Percentiles rank a stretch among this genome's conserved stretches.
phyloP scores from a whole-genome alignment of 2,797 vertebrate genomes.

The Tokudaia muenninki region DNA sequence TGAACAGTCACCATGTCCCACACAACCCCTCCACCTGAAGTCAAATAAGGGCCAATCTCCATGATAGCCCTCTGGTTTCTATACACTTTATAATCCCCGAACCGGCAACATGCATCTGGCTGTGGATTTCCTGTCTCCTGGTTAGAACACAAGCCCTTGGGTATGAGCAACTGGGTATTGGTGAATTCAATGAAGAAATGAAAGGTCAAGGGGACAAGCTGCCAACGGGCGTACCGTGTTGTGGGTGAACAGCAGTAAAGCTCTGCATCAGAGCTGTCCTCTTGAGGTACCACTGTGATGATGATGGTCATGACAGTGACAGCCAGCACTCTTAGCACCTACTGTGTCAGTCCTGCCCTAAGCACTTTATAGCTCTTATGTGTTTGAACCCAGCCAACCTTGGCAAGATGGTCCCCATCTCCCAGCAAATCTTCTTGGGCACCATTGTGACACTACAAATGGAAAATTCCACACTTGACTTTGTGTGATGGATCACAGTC shows the following conservation, averaged over 20 bases:
- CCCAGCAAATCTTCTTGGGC: not conserved
- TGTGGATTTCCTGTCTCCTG: not conserved
- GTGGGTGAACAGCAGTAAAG: not conserved
- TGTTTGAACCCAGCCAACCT: too few species aligned
- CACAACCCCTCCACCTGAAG: rapidly evolving
- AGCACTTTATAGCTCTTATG: not conserved
- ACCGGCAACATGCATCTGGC: rapidly evolving
- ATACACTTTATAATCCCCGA: not conserved
- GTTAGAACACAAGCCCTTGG: not conserved
- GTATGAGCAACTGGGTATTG: rapidly evolving
- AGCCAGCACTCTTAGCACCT: not conserved
- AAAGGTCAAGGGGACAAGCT: not conserved
- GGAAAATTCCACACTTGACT: not conserved
- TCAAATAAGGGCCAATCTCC: not conserved
- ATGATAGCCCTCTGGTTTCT: rapidly evolving
- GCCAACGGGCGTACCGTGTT: not conserved
- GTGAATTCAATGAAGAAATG: not conserved
- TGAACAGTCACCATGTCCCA: too few species aligned
- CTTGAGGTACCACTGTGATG: rapidly evolving
- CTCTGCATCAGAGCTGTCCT: too few species aligned
- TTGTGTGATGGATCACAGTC: not conserved
- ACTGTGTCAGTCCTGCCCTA: too few species aligned
- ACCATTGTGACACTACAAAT: not conserved
- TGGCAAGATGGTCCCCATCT: not conserved
- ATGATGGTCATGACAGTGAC: not conserved